Evolutionary conservation across 2,888 invertebrate genomes (phyloP).

Genomic region (Cyclophora albipunctata): DNA sequence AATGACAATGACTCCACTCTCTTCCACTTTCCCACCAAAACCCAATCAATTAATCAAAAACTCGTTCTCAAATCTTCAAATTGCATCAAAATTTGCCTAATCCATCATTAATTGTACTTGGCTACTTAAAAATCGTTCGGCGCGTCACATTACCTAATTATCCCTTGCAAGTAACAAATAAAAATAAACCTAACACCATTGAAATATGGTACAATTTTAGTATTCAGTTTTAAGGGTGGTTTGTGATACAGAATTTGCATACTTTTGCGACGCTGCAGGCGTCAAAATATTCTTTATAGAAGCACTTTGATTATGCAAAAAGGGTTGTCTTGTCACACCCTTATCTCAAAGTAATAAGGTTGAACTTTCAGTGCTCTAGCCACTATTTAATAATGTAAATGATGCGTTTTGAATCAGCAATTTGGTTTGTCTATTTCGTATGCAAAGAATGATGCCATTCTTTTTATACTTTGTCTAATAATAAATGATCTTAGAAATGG

Average conservation of each 20-base stretch:
- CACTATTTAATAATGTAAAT: conserved; percentile 30
- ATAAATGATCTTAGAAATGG: conserved; percentile 51
- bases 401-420: conserved; percentile 64
- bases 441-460: conserved; percentile 43
- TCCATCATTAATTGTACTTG: conserved; percentile 32
- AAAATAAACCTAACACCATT: conserved; percentile 12
- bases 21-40: not conserved
- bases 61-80: not conserved
- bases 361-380: conserved; percentile 6
- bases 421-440: conserved; percentile 68
- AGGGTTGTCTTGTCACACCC: conserved; percentile 8
- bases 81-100: conserved; percentile 43
- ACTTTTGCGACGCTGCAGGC: conserved; percentile 45
- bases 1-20: too few species aligned
- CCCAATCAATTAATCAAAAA: conserved; percentile 1
- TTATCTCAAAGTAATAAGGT: conserved; percentile 16
- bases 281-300: conserved; percentile 32
- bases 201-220: conserved; percentile 1
- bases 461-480: conserved; percentile 31
- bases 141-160: too few species aligned
- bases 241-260: conserved; percentile 41
- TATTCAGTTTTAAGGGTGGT: too few species aligned
- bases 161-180: not conserved
- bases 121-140: not conserved
- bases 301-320: conserved; percentile 26